phyloP scores from a whole-genome alignment of 2,113 vertebrate genomes.

The Montifringilla adamsi region DNA sequence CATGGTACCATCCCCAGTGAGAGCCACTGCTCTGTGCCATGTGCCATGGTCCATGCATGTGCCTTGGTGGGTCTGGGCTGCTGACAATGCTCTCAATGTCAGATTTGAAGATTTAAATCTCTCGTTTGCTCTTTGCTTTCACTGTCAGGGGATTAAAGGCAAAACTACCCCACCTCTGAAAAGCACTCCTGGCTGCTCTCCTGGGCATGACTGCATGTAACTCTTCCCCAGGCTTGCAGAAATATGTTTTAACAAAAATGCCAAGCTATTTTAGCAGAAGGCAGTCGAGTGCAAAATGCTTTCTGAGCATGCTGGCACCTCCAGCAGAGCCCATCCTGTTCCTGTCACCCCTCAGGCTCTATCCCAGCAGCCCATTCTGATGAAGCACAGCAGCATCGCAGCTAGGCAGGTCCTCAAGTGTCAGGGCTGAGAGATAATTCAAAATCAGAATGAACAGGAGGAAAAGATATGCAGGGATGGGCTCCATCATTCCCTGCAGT shows the following conservation, averaged over 20 bases:
- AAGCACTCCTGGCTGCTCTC: background rate
- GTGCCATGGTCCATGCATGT: background rate
- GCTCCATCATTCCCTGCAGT: accelerated
- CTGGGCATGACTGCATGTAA: accelerated
- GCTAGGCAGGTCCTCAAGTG: background rate
- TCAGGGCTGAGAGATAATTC: background rate
- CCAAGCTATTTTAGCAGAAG: background rate
- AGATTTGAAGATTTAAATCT: background rate
- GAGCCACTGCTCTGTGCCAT: accelerated
- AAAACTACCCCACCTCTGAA: background rate
- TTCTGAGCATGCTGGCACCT: background rate
- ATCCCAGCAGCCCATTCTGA: background rate
- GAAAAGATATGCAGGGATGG: background rate
- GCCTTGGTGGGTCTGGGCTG: background rate
- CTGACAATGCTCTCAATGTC: background rate
- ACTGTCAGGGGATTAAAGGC: background rate
- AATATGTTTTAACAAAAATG: background rate
- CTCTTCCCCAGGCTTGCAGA: background rate
- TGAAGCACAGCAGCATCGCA: background rate
- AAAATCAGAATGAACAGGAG: background rate
- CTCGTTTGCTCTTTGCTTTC: accelerated
- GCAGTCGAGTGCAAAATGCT: background rate
- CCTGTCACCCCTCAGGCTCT: background rate
- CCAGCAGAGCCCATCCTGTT: accelerated
- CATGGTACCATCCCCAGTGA: accelerated